Conservation (phyloP, 1,140 invertebrate genomes). For the Nautilus pompilius region DNA sequence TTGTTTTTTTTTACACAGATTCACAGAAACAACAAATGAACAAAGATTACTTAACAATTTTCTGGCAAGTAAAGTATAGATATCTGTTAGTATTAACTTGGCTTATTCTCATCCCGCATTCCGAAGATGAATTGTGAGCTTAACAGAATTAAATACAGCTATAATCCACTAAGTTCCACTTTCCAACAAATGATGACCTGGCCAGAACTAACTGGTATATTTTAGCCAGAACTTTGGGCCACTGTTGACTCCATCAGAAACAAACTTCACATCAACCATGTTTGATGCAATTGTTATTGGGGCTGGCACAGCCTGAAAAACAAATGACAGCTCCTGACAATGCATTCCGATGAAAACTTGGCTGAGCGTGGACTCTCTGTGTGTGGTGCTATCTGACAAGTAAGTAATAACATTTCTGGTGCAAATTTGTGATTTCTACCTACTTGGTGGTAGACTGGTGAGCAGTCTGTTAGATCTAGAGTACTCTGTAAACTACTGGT, state of each 20-base stretch:
- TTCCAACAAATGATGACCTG: no score
- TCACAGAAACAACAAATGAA: no score
- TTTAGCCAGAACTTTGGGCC: constrained; percentile 27
- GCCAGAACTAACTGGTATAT: constrained; percentile 31
- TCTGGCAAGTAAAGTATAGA: no score
- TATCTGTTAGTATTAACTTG: no score
- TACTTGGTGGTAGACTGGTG: not conserved
- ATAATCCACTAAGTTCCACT: no score
- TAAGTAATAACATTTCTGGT: not conserved
- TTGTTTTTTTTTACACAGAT: no score
- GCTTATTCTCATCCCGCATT: no score
- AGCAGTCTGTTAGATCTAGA: not conserved
- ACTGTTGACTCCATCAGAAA: constrained; percentile 24
- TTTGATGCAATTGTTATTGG: constrained; percentile 23
- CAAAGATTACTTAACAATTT: no score
- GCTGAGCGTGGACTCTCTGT: not conserved
- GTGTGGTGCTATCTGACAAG: not conserved
- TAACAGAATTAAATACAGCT: no score
- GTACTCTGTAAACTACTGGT: not conserved
- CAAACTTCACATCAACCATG: constrained; percentile 24
- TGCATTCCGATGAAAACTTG: not conserved
- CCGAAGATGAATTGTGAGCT: no score
- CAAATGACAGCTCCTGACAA: not conserved
- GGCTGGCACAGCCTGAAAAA: constrained; percentile 26
- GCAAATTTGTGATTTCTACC: not conserved